Evolutionary conservation across 2,113 vertebrate genomes (phyloP).

Genomic region (Perca fluviatilis): DNA sequence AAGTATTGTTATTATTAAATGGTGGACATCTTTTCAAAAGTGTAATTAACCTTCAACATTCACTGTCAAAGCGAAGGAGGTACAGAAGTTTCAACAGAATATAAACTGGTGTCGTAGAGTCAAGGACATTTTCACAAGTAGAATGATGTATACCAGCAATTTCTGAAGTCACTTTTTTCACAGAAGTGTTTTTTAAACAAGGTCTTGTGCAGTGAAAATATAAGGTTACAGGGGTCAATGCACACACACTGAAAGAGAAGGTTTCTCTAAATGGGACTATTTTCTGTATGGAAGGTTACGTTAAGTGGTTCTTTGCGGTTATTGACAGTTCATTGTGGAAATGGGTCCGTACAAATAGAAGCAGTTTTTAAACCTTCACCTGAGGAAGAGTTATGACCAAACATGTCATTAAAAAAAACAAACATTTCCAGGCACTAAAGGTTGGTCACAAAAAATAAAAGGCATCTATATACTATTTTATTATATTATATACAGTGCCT

Average conservation of each 20-base stretch:
- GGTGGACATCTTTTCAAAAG: background rate
- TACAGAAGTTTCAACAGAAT: background rate
- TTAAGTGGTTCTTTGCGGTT: background rate
- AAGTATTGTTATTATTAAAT: background rate
- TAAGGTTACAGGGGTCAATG: background rate
- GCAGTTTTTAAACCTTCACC: too few species aligned
- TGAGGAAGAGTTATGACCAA: too few species aligned
- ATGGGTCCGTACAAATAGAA: background rate
- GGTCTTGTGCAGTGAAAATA: background rate
- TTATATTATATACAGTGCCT: too few species aligned
- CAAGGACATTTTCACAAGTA: background rate
- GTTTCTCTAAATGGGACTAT: background rate
- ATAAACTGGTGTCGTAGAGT: background rate
- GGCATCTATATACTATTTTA: too few species aligned
- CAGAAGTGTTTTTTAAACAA: constrained; percentile 20
- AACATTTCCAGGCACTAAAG: too few species aligned
- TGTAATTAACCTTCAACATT: constrained; percentile 8
- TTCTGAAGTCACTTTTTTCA: constrained; percentile 2
- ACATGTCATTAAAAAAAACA: too few species aligned
- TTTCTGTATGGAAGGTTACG: background rate
- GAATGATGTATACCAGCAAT: background rate
- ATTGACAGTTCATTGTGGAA: background rate
- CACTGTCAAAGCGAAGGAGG: background rate
- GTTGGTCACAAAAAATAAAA: too few species aligned
- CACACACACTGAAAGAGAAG: background rate